These are phyloP conservation scores for Cyphomyrus plagiostoma DNA, from an alignment of 2,113 vertebrate genomes.

Conservation along the genomic window DNA sequence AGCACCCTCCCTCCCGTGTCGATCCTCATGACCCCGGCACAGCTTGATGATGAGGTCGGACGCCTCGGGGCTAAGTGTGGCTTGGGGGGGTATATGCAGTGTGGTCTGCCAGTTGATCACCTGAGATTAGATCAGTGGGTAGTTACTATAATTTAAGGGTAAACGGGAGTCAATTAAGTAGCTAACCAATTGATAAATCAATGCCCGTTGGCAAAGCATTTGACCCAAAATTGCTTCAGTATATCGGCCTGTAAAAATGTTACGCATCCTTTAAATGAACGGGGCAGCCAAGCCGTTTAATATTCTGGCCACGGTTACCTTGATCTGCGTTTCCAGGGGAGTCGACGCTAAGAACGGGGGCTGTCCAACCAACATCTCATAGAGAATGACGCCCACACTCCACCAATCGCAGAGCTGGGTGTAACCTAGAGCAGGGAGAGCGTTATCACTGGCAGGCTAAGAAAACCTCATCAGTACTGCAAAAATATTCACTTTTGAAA, in stretches of 20 bases:
- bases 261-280: neutral
- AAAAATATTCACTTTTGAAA: neutral
- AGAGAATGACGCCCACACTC: conserved; percentile 97
- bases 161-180: neutral
- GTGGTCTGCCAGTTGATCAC: conserved; percentile 96
- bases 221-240: neutral
- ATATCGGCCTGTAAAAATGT: neutral
- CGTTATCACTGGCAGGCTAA: neutral
- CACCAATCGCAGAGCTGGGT: conserved; percentile 98
- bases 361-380: conserved; percentile 98
- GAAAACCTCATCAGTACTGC: neutral
- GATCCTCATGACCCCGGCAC: conserved; percentile 89
- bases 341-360: conserved; percentile 93
- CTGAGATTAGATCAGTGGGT: conserved; percentile 47
- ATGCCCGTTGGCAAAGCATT: neutral
- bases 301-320: conserved; percentile 63
- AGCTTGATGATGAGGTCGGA: conserved; percentile 90
- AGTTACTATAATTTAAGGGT: neutral
- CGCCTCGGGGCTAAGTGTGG: conserved; percentile 86
- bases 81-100: conserved; percentile 83
- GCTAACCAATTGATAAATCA: neutral
- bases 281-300: neutral
- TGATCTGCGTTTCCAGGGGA: conserved; percentile 94
- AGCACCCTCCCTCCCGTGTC: conserved; percentile 83
- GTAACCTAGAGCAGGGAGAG: conserved; percentile 61